Evolutionary conservation across 2,888 invertebrate genomes (phyloP), one percentile per base, ranked within the genome.

Genomic region (Phytoseiulus persimilis): DNA sequence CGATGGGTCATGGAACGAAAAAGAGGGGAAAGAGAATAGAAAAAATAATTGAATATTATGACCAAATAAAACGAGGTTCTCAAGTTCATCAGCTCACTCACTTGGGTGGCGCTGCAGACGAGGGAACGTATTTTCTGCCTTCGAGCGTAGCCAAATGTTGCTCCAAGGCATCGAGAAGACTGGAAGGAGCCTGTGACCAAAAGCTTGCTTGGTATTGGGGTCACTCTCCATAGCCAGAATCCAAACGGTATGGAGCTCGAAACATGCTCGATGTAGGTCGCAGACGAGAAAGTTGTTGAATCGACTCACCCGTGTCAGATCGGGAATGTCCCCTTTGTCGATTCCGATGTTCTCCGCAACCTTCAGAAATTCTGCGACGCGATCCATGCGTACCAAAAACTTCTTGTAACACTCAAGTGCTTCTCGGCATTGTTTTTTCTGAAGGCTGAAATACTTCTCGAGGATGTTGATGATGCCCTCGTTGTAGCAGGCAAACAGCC

Each of bases 391-490:
- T 92, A 97, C 96, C 92, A 99, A 95, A 94, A 99, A 99, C 94
- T 97, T 98, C 94, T 98, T 99, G 94, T 99, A 99, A 92, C 98
- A 95, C 93, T 99, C 99, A 93, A 99, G 95, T 92, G 98, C 98
- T 92, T 99, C 98, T 92, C 97, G 95, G 92, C 97, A 97, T 93
- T 98, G 97, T 94, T 99, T 99, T 94, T 99, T 99, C 94, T 98
- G 98, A 98, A 99, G 99, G 93, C 98, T 98, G 93, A 99, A 99
- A 94, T 97, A 99, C 94, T 99, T 99, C 94, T 99, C 99, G 89
- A 90, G 45, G 31, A 45, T 90, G 94, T 99, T 99, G 92, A 99
- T 99, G 92, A 99, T 97, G 91, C 98, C 99, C 94, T 99, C 99
- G 94, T 99, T 99, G 94, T 99, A 99, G 94, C 99, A 98, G 91